Percentiles rank a stretch among this genome's conserved stretches.
phyloP scores from a whole-genome alignment of 2,888 invertebrate genomes.

The Agapetus fuscipes region DNA sequence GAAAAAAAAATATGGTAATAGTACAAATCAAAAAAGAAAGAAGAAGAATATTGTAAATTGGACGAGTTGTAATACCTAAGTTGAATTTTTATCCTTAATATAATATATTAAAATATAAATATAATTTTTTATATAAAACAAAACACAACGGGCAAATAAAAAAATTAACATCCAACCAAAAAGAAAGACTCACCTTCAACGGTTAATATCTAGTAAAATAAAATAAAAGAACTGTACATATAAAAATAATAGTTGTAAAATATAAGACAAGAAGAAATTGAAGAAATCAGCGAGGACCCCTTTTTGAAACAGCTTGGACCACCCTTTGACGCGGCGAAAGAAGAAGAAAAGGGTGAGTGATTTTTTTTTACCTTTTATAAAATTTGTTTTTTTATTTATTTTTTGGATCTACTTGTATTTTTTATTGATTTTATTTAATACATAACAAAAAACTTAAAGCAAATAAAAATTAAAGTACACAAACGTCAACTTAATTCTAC shows the following conservation, averaged over 20 bases:
- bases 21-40: constrained; percentile 13
- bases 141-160: constrained; percentile 5
- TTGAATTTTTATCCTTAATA: not conserved
- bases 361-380: not conserved
- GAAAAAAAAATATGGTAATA: constrained; percentile 10
- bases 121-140: constrained; percentile 4
- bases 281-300: too few relatives aligned
- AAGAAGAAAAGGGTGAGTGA: not conserved
- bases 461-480: too few relatives aligned
- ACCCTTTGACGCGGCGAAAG: not conserved
- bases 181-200: too few relatives aligned
- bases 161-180: constrained; percentile 7
- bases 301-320: too few relatives aligned
- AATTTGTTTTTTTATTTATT: not conserved
- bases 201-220: too few relatives aligned
- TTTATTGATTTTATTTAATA: not conserved
- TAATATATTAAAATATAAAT: not conserved
- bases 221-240: too few relatives aligned
- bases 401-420: not conserved
- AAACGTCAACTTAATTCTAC: not conserved
- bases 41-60: constrained; percentile 7
- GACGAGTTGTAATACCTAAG: not conserved
- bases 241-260: too few relatives aligned
- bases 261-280: too few relatives aligned
- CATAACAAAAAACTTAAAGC: too few relatives aligned